Evolutionary conservation across 2,888 invertebrate species (phyloP).

Genomic region (Diogma glabrata): DNA sequence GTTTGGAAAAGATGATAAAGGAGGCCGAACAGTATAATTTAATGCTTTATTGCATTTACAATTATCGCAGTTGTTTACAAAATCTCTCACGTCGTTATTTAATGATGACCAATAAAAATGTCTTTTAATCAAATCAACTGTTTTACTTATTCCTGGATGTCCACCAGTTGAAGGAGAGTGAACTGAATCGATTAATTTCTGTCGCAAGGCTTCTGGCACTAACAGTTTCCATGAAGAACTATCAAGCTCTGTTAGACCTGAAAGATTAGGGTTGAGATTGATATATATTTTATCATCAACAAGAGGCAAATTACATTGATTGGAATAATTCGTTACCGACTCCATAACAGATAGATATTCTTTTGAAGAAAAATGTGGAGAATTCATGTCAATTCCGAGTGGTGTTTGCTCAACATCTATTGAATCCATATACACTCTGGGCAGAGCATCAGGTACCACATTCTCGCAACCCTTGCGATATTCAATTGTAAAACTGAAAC

Average conservation of each 20-base stretch:
- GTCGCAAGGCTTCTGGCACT: background rate
- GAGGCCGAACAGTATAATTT: background rate
- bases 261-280: background rate
- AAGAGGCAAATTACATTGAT: background rate
- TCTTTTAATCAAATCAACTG: background rate
- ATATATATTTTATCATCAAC: background rate
- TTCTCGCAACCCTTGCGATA: background rate
- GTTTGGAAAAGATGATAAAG: background rate
- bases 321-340: background rate
- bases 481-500: background rate
- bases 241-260: background rate
- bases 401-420: background rate
- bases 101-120: background rate
- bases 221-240: background rate
- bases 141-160: background rate
- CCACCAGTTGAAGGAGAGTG: background rate
- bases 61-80: background rate
- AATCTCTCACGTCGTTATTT: background rate
- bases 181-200: background rate
- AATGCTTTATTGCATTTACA: conserved; percentile 1
- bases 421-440: background rate
- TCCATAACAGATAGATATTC: background rate
- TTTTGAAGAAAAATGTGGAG: background rate
- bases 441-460: background rate
- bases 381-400: background rate